Evolutionary conservation across 2,797 vertebrate species (phyloP).

Genomic region (Sciurus vulgaris): DNA sequence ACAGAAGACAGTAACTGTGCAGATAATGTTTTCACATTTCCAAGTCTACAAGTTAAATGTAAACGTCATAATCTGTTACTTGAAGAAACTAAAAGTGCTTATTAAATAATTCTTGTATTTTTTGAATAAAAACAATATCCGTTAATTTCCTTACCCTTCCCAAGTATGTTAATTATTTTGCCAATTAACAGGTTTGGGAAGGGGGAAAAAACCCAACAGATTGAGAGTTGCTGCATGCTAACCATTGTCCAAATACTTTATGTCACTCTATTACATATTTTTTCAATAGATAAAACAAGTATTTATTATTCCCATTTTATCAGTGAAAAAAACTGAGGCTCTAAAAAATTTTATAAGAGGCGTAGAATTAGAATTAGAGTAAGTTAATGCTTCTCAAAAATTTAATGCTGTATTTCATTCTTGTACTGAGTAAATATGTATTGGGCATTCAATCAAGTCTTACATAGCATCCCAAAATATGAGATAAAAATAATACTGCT

Average conservation of each 20-base stretch:
- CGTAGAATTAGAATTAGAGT: background rate
- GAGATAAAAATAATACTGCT: background rate
- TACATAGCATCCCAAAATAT: background rate
- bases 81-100: background rate
- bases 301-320: constrained; percentile 22
- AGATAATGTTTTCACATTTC: background rate
- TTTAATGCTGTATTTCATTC: background rate
- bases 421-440: background rate
- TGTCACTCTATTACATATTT: background rate
- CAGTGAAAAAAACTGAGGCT: background rate
- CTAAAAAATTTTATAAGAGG: background rate
- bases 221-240: background rate
- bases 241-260: background rate
- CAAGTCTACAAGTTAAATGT: background rate
- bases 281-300: background rate
- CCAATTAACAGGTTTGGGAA: background rate
- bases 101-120: constrained; percentile 36
- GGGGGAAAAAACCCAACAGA: background rate
- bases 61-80: background rate
- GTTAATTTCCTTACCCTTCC: background rate
- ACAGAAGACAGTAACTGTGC: background rate
- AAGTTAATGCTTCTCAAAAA: background rate
- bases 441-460: background rate
- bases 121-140: background rate
- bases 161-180: constrained; percentile 2